Percentiles rank a stretch among this genome's conserved stretches.
phyloP scores from a whole-genome alignment of 2,888 invertebrate species.

The Melanchra persicariae region DNA sequence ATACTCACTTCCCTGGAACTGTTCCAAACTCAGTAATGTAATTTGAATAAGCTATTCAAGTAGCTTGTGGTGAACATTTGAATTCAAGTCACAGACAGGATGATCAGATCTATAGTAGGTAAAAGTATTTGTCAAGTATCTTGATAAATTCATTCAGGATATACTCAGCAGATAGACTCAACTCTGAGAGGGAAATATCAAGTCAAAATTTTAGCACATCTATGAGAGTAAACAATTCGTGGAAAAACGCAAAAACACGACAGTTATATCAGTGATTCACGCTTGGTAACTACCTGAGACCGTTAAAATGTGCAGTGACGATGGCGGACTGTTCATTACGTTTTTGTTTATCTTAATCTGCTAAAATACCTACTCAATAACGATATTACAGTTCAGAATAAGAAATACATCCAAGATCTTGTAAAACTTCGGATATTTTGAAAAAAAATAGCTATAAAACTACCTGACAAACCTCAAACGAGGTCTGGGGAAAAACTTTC shows the following conservation, averaged over 20 bases:
- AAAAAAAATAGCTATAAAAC: background rate
- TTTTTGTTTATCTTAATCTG: conserved; percentile 53
- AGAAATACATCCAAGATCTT: background rate
- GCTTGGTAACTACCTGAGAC: conserved; percentile 80
- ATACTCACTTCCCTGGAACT: conserved; percentile 46
- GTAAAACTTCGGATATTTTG: background rate
- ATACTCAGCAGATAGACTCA: conserved; percentile 41
- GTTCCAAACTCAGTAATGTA: conserved; percentile 44
- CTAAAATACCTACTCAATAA: conserved; percentile 8
- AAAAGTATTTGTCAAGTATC: conserved; percentile 45
- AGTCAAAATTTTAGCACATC: conserved; percentile 79
- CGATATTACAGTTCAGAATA: background rate
- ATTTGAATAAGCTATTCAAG: conserved; percentile 57
- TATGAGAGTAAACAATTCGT: conserved; percentile 82
- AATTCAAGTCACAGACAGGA: conserved; percentile 66
- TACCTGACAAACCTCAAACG: conserved; percentile 1
- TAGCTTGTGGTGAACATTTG: conserved; percentile 57
- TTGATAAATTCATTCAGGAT: conserved; percentile 43
- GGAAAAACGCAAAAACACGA: conserved; percentile 84
- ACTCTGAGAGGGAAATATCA: conserved; percentile 61
- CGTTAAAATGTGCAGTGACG: conserved; percentile 81
- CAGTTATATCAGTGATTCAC: conserved; percentile 89
- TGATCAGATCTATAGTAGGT: conserved; percentile 57
- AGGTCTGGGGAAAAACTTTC: conserved; percentile 2
- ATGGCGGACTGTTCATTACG: conserved; percentile 57